A percentile compares a stretch with the other conserved stretches of the same genome.
These are phyloP conservation scores for Myxocyprinus asiaticus DNA, from an alignment of 2,113 vertebrate species.

Conservation along the genomic window DNA sequence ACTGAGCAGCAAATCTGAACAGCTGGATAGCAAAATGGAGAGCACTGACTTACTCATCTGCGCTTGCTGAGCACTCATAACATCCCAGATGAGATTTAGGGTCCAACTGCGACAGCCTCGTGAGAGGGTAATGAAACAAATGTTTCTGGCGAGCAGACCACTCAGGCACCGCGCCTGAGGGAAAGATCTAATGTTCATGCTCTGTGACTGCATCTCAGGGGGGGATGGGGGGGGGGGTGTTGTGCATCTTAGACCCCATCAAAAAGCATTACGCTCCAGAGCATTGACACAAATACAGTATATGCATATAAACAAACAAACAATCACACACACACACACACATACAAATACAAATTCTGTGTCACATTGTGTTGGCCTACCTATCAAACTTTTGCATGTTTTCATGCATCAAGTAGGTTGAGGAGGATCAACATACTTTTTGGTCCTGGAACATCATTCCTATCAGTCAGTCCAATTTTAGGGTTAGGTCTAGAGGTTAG, in stretches of 20 bases:
- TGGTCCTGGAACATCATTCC: too few species aligned
- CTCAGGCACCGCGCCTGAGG: conserved; percentile 3
- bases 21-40: neutral
- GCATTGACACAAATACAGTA: neutral
- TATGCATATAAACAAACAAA: neutral
- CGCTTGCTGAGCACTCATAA: neutral
- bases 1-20: conserved; percentile 1
- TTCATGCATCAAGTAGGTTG: too few species aligned
- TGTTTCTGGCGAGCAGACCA: neutral
- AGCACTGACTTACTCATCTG: neutral
- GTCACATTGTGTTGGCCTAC: neutral
- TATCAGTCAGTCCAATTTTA: neutral
- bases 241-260: neutral
- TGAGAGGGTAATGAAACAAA: conserved; percentile 34
- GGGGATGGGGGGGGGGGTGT: too few species aligned
- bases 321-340: neutral
- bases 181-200: conserved; percentile 1
- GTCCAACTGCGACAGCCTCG: conserved; percentile 7
- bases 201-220: neutral
- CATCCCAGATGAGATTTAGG: neutral
- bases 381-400: too few species aligned
- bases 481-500: too few species aligned
- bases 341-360: neutral
- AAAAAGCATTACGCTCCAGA: neutral
- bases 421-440: too few species aligned